Conservation (phyloP, 2,113 vertebrate genomes). For the Hypanus sabinus region DNA sequence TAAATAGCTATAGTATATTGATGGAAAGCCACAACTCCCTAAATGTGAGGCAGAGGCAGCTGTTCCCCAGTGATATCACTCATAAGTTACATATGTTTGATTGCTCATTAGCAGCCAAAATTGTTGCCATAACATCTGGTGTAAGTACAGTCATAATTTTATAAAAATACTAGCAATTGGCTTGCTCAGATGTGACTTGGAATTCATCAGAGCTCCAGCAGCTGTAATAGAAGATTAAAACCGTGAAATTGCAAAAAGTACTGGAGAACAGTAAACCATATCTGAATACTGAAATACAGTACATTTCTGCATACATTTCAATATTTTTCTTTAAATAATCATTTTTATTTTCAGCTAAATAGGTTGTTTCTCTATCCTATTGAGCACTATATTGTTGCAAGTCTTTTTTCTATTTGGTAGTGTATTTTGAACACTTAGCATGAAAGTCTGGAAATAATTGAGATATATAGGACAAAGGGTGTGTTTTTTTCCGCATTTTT, state of each 20-base stretch:
- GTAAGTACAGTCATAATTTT: not conserved
- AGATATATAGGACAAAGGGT: not conserved
- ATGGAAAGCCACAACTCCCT: not conserved
- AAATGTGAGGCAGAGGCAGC: not conserved
- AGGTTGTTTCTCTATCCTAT: not conserved
- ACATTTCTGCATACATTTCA: not conserved
- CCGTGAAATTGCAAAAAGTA: conserved; percentile 26
- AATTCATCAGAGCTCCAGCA: not conserved
- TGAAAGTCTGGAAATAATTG: conserved; percentile 29
- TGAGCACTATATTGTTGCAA: not conserved
- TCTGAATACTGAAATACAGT: not conserved
- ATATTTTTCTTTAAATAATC: not conserved
- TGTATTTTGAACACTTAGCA: not conserved
- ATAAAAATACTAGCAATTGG: not conserved
- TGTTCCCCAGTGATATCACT: not conserved
- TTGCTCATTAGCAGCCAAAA: not conserved
- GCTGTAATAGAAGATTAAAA: not conserved
- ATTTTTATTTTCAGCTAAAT: not conserved
- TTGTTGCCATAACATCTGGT: not conserved
- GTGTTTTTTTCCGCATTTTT: not conserved
- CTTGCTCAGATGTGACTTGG: not conserved
- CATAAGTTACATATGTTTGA: not conserved
- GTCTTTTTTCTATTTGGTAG: not conserved
- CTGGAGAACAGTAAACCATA: not conserved
- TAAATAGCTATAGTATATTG: not conserved